A percentile compares a stretch with the other conserved stretches of the same genome.
These are phyloP conservation scores for Montifringilla adamsi DNA, from an alignment of 2,113 vertebrate species.

Conservation along the genomic window DNA sequence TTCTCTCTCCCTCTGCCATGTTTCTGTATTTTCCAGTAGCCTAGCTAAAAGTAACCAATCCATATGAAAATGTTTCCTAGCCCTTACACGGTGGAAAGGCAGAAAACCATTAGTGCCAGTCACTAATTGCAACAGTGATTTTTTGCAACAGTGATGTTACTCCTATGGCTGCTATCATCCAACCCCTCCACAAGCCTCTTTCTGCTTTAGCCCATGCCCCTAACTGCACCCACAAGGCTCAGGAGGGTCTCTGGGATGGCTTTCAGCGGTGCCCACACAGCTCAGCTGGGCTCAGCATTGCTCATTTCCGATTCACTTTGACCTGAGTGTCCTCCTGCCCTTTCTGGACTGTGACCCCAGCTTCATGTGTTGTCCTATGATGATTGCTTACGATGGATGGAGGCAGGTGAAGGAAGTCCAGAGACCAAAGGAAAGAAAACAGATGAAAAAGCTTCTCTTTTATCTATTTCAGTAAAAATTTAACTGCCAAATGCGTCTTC, in stretches of 20 bases:
- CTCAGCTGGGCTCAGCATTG: background rate
- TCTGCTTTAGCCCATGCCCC: background rate
- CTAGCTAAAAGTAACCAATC: background rate
- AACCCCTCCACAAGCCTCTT: background rate
- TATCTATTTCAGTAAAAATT: constrained; percentile 69
- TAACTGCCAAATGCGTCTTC: constrained; percentile 61
- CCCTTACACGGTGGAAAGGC: background rate
- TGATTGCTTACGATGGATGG: background rate
- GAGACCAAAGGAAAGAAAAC: background rate
- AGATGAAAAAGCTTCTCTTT: constrained; percentile 55
- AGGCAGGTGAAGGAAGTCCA: constrained; percentile 51
- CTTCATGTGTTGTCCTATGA: background rate
- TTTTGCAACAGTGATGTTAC: background rate
- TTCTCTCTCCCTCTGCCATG: background rate
- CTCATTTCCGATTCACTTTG: background rate
- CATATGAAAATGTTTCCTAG: background rate
- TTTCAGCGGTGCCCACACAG: background rate
- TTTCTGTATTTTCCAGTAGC: background rate
- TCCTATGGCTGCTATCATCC: background rate
- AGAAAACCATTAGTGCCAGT: background rate
- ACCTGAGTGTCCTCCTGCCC: background rate
- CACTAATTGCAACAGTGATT: accelerated
- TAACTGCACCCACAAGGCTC: background rate
- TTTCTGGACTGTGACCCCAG: background rate
- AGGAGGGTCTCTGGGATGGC: background rate